Evolutionary conservation across 2,797 vertebrate species (phyloP).

Genomic region (Gambelia wislizenii): DNA sequence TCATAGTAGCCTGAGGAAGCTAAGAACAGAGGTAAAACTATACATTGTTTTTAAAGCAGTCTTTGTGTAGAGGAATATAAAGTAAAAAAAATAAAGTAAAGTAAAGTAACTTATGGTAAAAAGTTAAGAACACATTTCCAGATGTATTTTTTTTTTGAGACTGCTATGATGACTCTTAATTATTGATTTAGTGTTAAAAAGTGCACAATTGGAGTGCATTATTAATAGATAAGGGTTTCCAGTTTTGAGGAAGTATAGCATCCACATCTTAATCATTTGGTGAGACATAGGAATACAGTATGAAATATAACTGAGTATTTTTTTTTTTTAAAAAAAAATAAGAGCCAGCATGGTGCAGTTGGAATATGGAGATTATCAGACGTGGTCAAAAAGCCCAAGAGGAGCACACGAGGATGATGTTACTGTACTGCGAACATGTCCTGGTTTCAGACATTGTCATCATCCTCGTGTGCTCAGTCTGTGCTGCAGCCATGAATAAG

Average conservation of each 20-base stretch:
- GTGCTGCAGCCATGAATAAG: too few species aligned
- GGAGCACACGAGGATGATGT: too few species aligned
- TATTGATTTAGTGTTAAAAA: not conserved
- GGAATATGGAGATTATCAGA: too few species aligned
- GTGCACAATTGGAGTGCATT: not conserved
- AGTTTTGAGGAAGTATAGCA: not conserved
- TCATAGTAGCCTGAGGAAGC: not conserved
- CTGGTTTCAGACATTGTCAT: too few species aligned
- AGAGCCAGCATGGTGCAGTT: too few species aligned
- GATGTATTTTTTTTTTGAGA: too few species aligned
- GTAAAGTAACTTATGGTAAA: not conserved
- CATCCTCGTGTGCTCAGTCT: too few species aligned
- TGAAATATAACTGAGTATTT: constrained; percentile 38
- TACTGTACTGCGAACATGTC: too few species aligned
- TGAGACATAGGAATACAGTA: constrained; percentile 40
- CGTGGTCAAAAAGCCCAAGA: too few species aligned
- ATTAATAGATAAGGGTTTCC: not conserved
- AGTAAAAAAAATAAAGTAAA: not conserved
- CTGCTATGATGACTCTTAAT: not conserved
- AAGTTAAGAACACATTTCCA: not conserved
- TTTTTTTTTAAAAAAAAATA: too few species aligned
- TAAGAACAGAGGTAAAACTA: not conserved
- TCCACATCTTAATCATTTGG: constrained; percentile 36
- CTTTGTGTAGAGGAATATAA: not conserved
- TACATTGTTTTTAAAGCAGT: not conserved